A percentile compares a stretch with the other conserved stretches of the same genome.
Conservation (phyloP, 2,888 invertebrate genomes). For the Scaptomyza parva region DNA sequence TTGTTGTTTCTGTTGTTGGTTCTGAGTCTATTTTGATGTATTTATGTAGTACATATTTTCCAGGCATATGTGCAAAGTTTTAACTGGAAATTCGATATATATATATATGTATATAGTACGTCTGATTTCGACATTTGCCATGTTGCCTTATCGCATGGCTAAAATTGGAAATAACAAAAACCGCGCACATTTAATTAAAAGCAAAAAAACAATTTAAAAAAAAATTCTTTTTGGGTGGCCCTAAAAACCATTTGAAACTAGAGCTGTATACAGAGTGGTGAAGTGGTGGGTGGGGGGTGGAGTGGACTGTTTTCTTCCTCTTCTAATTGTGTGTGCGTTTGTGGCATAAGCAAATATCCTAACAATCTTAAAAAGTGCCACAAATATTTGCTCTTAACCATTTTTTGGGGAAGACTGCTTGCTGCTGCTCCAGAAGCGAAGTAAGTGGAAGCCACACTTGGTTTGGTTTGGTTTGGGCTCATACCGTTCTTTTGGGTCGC, state of each 20-base stretch:
- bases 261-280: constrained; percentile 9
- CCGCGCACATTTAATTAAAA: constrained; percentile 62
- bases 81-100: constrained; percentile 14
- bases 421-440: not conserved
- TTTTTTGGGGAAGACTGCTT: constrained; percentile 10
- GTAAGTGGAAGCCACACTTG: constrained; percentile 8
- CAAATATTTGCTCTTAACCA: constrained; percentile 52
- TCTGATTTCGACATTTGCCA: constrained; percentile 42
- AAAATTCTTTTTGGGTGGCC: constrained; percentile 33
- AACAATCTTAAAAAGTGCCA: constrained; percentile 51
- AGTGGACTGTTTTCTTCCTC: not conserved
- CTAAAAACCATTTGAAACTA: constrained; percentile 8
- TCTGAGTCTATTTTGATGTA: constrained; percentile 40
- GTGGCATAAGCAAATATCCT: constrained; percentile 63
- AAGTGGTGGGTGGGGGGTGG: too few relatives aligned
- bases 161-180: constrained; percentile 51
- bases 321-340: constrained; percentile 40
- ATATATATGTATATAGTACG: constrained; percentile 15
- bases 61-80: constrained; percentile 30
- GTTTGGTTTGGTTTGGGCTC: too few relatives aligned
- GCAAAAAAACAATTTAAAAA: not conserved
- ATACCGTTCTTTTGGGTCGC: constrained; percentile 12
- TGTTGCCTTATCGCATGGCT: constrained; percentile 52
- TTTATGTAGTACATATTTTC: constrained; percentile 37
- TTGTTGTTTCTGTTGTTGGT: constrained; percentile 14